phyloP scores from a whole-genome alignment of 2,113 vertebrate genomes.

The Prolemur simus region DNA sequence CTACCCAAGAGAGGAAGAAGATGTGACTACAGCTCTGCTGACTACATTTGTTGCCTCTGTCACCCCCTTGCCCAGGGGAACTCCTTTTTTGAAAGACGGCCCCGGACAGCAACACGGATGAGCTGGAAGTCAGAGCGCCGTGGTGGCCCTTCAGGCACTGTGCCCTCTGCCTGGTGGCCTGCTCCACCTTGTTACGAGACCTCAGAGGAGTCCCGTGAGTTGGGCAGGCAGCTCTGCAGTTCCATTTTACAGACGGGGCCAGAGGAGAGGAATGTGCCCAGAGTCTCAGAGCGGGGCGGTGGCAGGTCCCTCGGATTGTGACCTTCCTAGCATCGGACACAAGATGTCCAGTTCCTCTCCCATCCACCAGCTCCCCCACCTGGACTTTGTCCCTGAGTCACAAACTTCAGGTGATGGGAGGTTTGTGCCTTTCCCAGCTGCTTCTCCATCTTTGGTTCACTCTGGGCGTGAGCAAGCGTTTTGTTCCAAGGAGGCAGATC shows the following conservation, averaged over 20 bases:
- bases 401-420: not conserved
- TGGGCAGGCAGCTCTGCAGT: not conserved
- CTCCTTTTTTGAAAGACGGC: not conserved
- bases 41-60: no score
- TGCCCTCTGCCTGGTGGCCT: not conserved
- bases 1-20: not conserved
- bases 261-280: not conserved
- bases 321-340: not conserved
- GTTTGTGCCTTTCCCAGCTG: not conserved
- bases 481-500: not conserved
- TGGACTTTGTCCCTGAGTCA: not conserved
- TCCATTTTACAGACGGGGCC: not conserved
- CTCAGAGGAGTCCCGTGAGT: not conserved
- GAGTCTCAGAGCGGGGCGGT: not conserved
- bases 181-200: not conserved
- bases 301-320: not conserved
- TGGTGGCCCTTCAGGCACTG: no score
- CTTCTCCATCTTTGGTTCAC: not conserved
- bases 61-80: not conserved
- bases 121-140: not conserved
- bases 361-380: not conserved
- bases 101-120: not conserved
- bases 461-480: rapidly evolving
- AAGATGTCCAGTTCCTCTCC: not conserved
- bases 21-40: not conserved